phyloP scores from a whole-genome alignment of 2,888 invertebrate species.

The Cremastinae sp. region DNA sequence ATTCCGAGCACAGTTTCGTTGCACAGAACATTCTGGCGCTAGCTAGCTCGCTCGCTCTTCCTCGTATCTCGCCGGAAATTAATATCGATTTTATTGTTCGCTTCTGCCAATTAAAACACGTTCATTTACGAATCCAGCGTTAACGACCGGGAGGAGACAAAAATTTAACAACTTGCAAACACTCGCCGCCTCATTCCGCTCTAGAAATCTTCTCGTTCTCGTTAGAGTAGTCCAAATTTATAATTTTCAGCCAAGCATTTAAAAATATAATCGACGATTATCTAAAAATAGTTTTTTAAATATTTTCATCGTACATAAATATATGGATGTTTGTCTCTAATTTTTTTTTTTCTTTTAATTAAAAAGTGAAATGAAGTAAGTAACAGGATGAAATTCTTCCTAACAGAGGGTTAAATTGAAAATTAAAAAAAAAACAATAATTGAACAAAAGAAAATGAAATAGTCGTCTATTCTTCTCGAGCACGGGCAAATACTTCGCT shows the following conservation, averaged over 20 bases:
- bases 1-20: constrained; percentile 56
- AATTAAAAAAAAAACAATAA: constrained; percentile 21
- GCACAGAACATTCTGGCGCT: constrained; percentile 62
- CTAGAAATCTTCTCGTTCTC: background rate
- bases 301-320: too few relatives aligned
- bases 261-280: too few relatives aligned
- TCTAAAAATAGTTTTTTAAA: too few relatives aligned
- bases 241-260: too few relatives aligned
- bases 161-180: constrained; percentile 17
- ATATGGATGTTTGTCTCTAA: too few relatives aligned
- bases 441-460: constrained; percentile 34
- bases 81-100: constrained; percentile 17
- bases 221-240: too few relatives aligned
- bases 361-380: background rate
- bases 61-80: constrained; percentile 18
- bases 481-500: constrained; percentile 54
- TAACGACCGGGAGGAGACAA: background rate
- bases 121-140: background rate
- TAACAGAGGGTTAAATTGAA: constrained; percentile 58
- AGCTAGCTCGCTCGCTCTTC: constrained; percentile 16
- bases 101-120: constrained; percentile 23
- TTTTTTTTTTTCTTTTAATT: too few relatives aligned
- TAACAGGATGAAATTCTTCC: constrained; percentile 47
- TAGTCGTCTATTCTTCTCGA: constrained; percentile 38
- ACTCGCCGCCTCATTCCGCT: constrained; percentile 4